Conservation (phyloP, 53 echinoderm and acorn worm genomes). For the Astropecten irregularis region DNA sequence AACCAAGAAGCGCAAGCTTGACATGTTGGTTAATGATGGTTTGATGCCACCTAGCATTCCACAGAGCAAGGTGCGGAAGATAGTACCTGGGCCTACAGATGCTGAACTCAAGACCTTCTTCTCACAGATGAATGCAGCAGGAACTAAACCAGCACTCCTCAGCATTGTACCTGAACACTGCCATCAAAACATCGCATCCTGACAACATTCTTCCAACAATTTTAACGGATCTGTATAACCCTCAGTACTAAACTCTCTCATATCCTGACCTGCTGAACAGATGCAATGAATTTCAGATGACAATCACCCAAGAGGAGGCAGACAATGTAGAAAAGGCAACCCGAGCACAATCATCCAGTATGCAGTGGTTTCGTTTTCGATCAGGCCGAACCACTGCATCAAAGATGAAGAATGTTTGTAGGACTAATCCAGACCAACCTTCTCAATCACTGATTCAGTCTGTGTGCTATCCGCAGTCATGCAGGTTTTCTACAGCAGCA, state of each 20-base stretch:
- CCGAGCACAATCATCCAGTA: background rate
- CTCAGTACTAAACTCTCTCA: background rate
- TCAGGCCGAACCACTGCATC: background rate
- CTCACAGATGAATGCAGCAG: too few species aligned
- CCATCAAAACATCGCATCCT: background rate
- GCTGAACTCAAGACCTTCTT: too few species aligned
- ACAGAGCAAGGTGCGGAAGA: too few species aligned
- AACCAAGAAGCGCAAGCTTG: background rate
- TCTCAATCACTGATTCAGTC: constrained; percentile 5
- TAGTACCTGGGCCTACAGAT: too few species aligned
- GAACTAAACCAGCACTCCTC: too few species aligned
- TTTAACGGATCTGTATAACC: background rate
- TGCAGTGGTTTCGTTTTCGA: background rate
- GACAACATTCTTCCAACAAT: background rate
- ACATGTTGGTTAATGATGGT: background rate
- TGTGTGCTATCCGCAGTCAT: background rate
- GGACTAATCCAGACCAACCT: constrained; percentile 1
- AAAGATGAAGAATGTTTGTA: background rate
- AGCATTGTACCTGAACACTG: background rate
- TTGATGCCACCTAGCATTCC: too few species aligned
- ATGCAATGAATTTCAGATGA: background rate
- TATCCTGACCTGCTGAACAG: background rate
- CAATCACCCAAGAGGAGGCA: background rate
- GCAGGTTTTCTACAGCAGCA: background rate
- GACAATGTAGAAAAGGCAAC: background rate